Evolutionary conservation across 1,140 invertebrate species (phyloP), one percentile per base, ranked within the genome.

Genomic region (Lepidurus couesii): DNA sequence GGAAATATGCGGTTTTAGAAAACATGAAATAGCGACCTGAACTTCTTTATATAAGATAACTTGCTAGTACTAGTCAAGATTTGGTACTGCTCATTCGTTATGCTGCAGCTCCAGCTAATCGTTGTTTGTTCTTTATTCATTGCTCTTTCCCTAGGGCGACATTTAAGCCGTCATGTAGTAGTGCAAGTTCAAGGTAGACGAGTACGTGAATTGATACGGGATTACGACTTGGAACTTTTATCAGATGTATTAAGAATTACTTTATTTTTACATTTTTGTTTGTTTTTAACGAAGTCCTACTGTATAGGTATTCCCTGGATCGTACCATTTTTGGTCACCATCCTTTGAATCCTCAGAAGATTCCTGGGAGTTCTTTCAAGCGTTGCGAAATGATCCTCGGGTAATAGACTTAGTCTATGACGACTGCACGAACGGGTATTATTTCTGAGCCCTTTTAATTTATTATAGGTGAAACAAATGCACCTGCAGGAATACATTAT

Each of bases 271-370:
- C 6, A n/a, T 6, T 65, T 11, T 65, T 13, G 8, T 13, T n/a
- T 65, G 26, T 65, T n/a, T 21, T 21, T 65, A 65, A 65, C 53
- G 13, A 65, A 65, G 21, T 13, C 4, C 5, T 65, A 11, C 53
- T 65, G 16, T 7, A n/a, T n/a, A 65, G 73, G 78, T 79, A 21
- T 79, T 79, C 42, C 78, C 78, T 1, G 78, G 73, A 21, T 79
- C 78, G 1, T 75, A 79, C 43, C 78, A 79, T 65, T 65, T 65
- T 16, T 65, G 53, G 53, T 21, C 74, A 43, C 78, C 42, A 26
- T 75, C 74, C 7, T 79, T 65, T 21, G 6, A 65, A 11, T 65
- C 53, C 21, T 13, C 53, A n/a, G 21, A 65, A 21, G 53, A 65
- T 65, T 65, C 53, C 9, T 65, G 53, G 53, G 53, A 65, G 53